Evolutionary conservation across 2,113 vertebrate genomes (phyloP).

Genomic region (Gambusia affinis): DNA sequence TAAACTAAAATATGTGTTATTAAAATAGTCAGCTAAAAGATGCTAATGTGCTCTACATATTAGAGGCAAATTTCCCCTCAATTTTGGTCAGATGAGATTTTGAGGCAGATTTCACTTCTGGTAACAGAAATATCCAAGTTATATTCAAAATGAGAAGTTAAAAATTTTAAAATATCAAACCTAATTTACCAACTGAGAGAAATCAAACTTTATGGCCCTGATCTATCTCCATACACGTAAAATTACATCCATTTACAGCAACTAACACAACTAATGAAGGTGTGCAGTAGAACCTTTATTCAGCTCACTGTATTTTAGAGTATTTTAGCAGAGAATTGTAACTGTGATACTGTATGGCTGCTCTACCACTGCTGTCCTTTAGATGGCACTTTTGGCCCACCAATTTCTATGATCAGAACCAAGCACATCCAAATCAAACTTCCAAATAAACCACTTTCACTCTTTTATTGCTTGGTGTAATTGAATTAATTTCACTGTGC

Average conservation of each 20-base stretch:
- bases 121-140: no score
- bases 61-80: no score
- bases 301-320: not conserved
- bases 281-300: no score
- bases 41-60: not conserved
- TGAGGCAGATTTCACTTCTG: no score
- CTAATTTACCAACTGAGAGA: no score
- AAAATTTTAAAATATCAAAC: no score
- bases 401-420: not conserved
- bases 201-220: no score
- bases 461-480: conserved; percentile 52
- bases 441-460: conserved; percentile 9
- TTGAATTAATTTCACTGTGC: conserved; percentile 31
- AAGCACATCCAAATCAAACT: not conserved
- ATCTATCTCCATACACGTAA: no score
- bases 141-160: no score
- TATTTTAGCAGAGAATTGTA: not conserved
- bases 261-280: no score
- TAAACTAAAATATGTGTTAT: not conserved
- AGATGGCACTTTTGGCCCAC: conserved; percentile 55
- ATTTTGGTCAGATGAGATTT: no score
- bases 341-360: not conserved
- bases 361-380: conserved; percentile 22
- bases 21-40: not conserved
- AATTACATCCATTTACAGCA: no score